phyloP scores from a whole-genome alignment of 2,888 invertebrate genomes.

The Antitype chi region DNA sequence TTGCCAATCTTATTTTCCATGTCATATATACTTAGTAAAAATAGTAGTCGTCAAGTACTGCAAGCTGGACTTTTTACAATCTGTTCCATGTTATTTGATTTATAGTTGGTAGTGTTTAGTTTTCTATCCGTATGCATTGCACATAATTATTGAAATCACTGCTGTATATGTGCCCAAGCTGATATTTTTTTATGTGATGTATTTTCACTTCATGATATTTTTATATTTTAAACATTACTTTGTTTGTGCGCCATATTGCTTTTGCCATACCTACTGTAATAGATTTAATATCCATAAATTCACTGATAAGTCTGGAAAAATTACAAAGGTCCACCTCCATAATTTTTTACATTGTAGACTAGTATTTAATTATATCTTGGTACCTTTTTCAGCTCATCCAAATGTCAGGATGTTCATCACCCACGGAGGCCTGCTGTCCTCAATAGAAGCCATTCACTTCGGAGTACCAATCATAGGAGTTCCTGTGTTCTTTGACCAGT shows the following conservation, averaged over 20 bases:
- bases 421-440: constrained; percentile 77
- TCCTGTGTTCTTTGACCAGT: constrained; percentile 79
- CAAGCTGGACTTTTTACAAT: neutral
- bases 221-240: neutral
- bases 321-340: neutral
- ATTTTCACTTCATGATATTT: neutral
- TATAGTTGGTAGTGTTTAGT: neutral
- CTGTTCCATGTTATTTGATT: neutral
- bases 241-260: neutral
- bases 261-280: neutral
- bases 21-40: no score
- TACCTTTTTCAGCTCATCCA: constrained; percentile 73
- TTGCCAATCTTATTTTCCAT: no score
- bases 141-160: no score
- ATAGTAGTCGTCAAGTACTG: neutral
- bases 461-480: constrained; percentile 77
- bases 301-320: neutral
- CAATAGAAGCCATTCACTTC: constrained; percentile 77
- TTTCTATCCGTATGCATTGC: neutral
- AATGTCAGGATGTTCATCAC: constrained; percentile 75
- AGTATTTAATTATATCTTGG: neutral
- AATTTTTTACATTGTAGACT: neutral
- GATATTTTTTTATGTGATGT: neutral
- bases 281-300: neutral
- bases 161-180: neutral